phyloP scores from a whole-genome alignment of 2,113 vertebrate genomes.

The Spilogale gracilis region DNA sequence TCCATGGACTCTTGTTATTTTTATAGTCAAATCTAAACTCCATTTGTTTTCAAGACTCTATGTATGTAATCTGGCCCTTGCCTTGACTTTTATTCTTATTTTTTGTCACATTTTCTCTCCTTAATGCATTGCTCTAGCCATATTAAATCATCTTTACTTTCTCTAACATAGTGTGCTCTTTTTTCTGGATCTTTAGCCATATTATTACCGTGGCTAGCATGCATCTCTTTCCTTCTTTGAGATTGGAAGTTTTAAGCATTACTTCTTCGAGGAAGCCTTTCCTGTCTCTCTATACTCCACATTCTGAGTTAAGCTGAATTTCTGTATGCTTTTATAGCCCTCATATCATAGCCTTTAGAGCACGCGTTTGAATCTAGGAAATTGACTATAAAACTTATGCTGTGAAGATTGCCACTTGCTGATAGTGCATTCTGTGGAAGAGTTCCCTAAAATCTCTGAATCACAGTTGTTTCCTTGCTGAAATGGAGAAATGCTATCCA shows the following conservation, averaged over 20 bases:
- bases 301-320: neutral
- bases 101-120: neutral
- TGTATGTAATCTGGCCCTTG: fast-evolving
- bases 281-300: neutral
- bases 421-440: neutral
- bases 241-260: neutral
- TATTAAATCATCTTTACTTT: neutral
- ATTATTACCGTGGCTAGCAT: neutral
- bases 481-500: neutral
- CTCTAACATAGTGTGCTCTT: neutral
- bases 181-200: neutral
- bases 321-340: fast-evolving
- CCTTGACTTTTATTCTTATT: neutral
- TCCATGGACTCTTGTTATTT: neutral
- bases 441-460: neutral
- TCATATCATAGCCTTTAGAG: neutral
- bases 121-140: neutral
- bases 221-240: neutral
- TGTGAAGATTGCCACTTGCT: neutral
- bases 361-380: neutral
- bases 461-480: neutral
- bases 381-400: neutral
- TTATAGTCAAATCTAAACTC: neutral
- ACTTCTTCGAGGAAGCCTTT: neutral
- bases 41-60: neutral